Evolutionary conservation across 2,113 vertebrate genomes (phyloP).

Genomic region (Motacilla tschutschensis): DNA sequence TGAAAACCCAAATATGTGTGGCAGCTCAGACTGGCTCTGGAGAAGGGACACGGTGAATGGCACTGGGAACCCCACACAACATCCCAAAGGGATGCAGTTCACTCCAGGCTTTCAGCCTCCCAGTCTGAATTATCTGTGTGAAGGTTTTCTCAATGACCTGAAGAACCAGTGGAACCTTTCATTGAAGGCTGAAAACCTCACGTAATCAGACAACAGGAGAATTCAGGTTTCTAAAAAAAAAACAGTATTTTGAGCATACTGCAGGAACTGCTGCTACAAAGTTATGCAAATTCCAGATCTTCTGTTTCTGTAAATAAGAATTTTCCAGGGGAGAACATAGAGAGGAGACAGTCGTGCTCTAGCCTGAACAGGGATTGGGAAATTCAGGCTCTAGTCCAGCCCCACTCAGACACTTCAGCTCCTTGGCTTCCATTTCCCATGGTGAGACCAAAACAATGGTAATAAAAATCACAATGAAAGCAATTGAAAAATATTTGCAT

Average conservation of each 20-base stretch:
- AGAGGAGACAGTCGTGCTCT: neutral
- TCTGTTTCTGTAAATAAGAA: neutral
- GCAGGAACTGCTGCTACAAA: neutral
- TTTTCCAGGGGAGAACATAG: neutral
- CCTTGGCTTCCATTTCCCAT: neutral
- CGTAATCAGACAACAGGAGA: neutral
- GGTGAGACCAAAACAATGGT: neutral
- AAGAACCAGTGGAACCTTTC: neutral
- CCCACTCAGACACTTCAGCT: neutral
- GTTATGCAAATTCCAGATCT: neutral
- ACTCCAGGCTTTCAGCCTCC: neutral
- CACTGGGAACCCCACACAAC: neutral
- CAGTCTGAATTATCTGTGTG: neutral
- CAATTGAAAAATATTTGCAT: constrained; percentile 1
- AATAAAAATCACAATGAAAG: constrained; percentile 40
- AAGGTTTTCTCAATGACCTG: neutral
- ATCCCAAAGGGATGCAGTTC: neutral
- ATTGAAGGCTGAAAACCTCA: neutral
- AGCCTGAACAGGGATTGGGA: neutral
- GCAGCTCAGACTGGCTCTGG: neutral
- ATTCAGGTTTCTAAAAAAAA: neutral
- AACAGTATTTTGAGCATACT: neutral
- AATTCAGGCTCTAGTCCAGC: neutral
- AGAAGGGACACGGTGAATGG: neutral
- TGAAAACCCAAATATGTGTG: constrained; percentile 23